Conservation (phyloP, 2,797 vertebrate species). For the Oreochromis grahami region DNA sequence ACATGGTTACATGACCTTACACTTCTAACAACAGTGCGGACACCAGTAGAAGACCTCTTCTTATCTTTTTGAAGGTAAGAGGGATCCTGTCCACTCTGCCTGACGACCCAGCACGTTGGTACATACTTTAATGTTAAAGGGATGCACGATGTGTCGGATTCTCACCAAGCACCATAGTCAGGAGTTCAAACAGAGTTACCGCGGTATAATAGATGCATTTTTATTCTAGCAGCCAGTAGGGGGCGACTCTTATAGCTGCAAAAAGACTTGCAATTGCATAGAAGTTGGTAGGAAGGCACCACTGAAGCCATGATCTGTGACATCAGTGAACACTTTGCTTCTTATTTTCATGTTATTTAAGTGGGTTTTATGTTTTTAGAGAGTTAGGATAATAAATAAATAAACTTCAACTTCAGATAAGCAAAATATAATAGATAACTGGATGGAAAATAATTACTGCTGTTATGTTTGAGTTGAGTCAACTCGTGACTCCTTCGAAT, state of each 20-base stretch:
- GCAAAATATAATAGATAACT: background rate
- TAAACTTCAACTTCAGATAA: background rate
- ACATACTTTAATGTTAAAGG: background rate
- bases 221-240: background rate
- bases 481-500: background rate
- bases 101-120: background rate
- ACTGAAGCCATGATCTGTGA: background rate
- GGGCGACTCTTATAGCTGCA: background rate
- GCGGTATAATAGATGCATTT: accelerated
- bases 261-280: background rate
- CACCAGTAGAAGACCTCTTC: background rate
- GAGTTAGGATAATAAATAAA: background rate
- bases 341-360: background rate
- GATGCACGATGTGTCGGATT: background rate
- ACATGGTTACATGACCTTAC: background rate
- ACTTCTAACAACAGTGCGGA: background rate
- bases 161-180: background rate
- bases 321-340: background rate
- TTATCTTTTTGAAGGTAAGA: background rate
- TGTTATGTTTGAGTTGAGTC: background rate
- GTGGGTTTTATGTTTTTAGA: accelerated
- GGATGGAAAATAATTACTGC: accelerated
- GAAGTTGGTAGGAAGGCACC: background rate
- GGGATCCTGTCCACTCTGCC: background rate
- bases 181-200: background rate